Percentiles rank a stretch among this genome's conserved stretches.
Conservation (phyloP, 2,888 invertebrate genomes). For the Cerceris rybyensis region DNA sequence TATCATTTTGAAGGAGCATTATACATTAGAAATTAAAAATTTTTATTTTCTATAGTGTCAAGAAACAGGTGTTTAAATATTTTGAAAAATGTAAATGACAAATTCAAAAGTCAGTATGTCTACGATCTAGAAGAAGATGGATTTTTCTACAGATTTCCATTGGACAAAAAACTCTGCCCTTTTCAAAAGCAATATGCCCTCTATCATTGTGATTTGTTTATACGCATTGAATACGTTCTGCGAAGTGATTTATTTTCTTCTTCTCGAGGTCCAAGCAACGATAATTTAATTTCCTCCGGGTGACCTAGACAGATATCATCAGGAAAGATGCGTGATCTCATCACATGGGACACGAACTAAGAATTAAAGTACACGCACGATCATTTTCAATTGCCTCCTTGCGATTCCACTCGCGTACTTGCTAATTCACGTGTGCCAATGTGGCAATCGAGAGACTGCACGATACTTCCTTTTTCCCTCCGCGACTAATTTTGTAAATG, state of each 20-base stretch:
- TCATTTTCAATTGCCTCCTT: constrained; percentile 60
- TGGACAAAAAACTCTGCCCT: no score
- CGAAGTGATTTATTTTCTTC: neutral
- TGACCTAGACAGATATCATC: neutral
- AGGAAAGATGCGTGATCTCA: constrained; percentile 36
- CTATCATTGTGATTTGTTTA: neutral
- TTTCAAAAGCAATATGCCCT: no score
- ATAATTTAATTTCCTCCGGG: neutral
- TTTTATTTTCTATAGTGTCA: no score
- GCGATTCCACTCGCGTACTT: constrained; percentile 14
- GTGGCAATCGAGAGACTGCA: neutral
- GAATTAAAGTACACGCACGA: constrained; percentile 5
- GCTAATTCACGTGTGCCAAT: neutral
- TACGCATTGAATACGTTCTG: neutral
- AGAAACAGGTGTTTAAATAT: no score
- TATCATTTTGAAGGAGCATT: no score
- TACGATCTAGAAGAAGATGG: no score
- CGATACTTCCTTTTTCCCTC: neutral
- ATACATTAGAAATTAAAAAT: no score
- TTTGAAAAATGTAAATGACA: no score
- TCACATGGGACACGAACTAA: constrained; percentile 34
- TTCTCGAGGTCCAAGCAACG: neutral
- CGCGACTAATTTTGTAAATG: neutral
- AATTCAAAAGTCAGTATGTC: no score
- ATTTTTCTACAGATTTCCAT: no score